These are phyloP conservation scores for Mycogona germanica DNA, from an alignment of 2,888 invertebrate species.

Conservation along the genomic window DNA sequence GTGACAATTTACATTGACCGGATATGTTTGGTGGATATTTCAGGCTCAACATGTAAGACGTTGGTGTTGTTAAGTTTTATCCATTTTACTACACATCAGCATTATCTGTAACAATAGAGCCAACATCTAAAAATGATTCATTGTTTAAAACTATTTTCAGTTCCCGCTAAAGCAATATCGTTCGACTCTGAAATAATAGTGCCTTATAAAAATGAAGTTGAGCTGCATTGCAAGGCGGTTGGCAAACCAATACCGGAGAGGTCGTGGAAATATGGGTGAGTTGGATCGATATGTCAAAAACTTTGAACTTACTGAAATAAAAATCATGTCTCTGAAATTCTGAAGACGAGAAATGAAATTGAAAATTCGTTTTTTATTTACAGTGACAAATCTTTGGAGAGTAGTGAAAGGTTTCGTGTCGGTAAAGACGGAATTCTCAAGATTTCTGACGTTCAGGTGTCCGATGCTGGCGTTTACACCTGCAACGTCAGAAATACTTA, in stretches of 20 bases:
- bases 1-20: no score
- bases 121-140: no score
- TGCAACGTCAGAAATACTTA: slow-evolving; percentile 70
- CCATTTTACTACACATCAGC: no score
- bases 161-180: slow-evolving; percentile 72
- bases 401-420: slow-evolving; percentile 6
- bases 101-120: no score
- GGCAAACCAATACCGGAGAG: slow-evolving; percentile 17
- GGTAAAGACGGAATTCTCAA: slow-evolving; percentile 6
- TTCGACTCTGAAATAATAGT: slow-evolving; percentile 56
- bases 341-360: background rate
- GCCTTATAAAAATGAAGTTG: slow-evolving; percentile 39
- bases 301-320: no score
- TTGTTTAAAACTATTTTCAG: no score
- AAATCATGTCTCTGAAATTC: no score
- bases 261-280: slow-evolving; percentile 27
- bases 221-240: slow-evolving; percentile 19
- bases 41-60: no score
- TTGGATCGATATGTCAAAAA: background rate
- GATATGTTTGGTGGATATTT: no score
- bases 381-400: slow-evolving; percentile 3
- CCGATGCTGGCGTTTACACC: slow-evolving; percentile 70
- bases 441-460: slow-evolving; percentile 27
- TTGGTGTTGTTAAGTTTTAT: no score
- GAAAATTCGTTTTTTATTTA: background rate